Evolutionary conservation across 2,113 vertebrate genomes (phyloP), one percentile per base, ranked within the genome.

Genomic region (Ciconia maguari): DNA sequence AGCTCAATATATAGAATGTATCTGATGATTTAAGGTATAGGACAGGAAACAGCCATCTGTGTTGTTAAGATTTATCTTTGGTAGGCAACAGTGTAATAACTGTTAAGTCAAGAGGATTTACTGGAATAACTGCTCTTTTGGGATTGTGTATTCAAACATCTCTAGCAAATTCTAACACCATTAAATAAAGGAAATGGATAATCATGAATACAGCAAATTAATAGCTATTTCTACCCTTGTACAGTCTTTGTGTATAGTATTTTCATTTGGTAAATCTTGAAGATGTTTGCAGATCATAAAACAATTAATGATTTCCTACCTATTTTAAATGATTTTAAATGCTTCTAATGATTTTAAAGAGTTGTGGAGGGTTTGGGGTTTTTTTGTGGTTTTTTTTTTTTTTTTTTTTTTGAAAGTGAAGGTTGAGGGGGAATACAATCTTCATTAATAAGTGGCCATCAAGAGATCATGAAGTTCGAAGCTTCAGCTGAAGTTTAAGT

Each of bases 371-470:
- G 1, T 21, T 71, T 49, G 22, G 19, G 3, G 13, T 16, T n/a
- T 32, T 36, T 41, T 48, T 19, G 54, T 55, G 54, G 52, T 14
- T n/a, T 38, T 27, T 19, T 11, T 29, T 20, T 27, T 19, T 11
- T 29, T 20, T 26, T 19, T 48, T 65, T 25, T 49, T 68, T 44
- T 57, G 7, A 9, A 41, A 19, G 22, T 32, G 6, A 48, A 60
- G 11, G 18, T 4, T 0, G 0, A 41, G 16, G 13, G 5, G 12
- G 7, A 25, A 77, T 60, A 13, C 9, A 32, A 4, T 62, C 34
- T 61, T 81, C 11, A 32, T 32, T 62, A 51, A 57, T 61, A 55
- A 90, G 14, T 46, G 15, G 36, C 36, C 6, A 11, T 74, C 21
- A 71, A 41, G 34, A 74, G 16, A 54, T 34, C 3, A 22, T 74